These are phyloP conservation scores for Pammene fasciana DNA, from an alignment of 2,888 invertebrate species.

Conservation along the genomic window DNA sequence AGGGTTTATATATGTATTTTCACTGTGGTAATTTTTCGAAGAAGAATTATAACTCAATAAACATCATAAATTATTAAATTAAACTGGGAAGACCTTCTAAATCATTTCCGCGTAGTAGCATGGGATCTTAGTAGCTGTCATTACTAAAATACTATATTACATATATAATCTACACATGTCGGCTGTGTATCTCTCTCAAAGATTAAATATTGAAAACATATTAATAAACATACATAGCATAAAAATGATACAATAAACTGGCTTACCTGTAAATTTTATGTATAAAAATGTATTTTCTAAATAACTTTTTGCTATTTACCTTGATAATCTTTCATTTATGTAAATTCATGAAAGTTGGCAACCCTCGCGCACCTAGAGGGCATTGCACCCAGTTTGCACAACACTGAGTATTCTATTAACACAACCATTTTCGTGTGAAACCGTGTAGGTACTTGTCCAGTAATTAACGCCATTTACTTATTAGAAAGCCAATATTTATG, in stretches of 20 bases:
- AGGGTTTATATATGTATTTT: too few species aligned
- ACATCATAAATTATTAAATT: too few species aligned
- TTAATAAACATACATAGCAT: not conserved
- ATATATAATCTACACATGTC: too few species aligned
- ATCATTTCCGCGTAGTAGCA: too few species aligned
- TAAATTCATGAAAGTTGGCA: conserved; percentile 1
- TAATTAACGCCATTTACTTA: conserved; percentile 9
- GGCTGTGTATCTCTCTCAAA: too few species aligned
- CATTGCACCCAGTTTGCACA: conserved; percentile 43
- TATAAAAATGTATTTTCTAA: not conserved
- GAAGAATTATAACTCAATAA: too few species aligned
- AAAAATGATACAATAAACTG: not conserved
- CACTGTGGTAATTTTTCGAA: too few species aligned
- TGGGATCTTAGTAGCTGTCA: too few species aligned
- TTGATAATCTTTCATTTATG: not conserved
- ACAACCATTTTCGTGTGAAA: conserved; percentile 19
- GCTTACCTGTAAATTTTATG: not conserved
- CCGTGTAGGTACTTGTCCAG: not conserved
- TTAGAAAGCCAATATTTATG: not conserved
- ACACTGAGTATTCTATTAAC: conserved; percentile 24
- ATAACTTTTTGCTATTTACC: not conserved
- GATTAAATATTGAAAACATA: too few species aligned
- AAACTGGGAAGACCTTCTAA: too few species aligned
- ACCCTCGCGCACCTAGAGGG: conserved; percentile 28
- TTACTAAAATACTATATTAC: too few species aligned